Evolutionary conservation across 2,797 vertebrate species (phyloP), one percentile per base, ranked within the genome.

Genomic region (Chrysocyon brachyurus): DNA sequence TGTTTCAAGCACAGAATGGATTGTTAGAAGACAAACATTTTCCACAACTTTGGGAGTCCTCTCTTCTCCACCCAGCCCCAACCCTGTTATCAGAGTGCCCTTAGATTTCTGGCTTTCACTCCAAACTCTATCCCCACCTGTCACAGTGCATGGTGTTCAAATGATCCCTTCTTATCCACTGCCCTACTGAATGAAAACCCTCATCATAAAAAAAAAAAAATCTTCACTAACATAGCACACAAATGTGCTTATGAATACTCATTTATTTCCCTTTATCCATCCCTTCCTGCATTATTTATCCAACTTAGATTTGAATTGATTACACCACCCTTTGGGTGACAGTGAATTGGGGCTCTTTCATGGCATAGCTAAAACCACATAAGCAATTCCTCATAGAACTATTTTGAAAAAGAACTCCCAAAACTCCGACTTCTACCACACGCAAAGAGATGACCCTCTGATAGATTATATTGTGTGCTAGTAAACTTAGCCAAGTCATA

Each of bases 131-230:
- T 33, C 4, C 15, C 8, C 33, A 28, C 46, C 8, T 84, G 28
- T 49, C 3, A 82, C 3, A 64, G 19, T 7, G 3, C 2, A 36
- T 10, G 54, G 3, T 70, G 12, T 54, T 68, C 66, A 82, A 86
- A n/a, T 49, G 17, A 21, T 19, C 26, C 15, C 4, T 15, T 91
- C 12, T 52, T 46, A 73, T 21, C 12, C 66, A 33, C 17, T 72
- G 11, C 11, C 57, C 11, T 24, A 66, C 5, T 82, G n/a, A 97
- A 96, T 85, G n/a, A 97, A 96, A 87, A 73, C 54, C 91, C 33
- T 14, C 36, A 77, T 78, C 33, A 57, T 40, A 81, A 93, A 31
- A 91, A 90, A 93, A 31, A 91, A 90, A 94, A 83, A 12, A 81
- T 31, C 19, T 46, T 61, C 68, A 31, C 12, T 84, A 85, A 95